Conservation (phyloP, 2,888 invertebrate genomes). For the Apotomis capreana region DNA sequence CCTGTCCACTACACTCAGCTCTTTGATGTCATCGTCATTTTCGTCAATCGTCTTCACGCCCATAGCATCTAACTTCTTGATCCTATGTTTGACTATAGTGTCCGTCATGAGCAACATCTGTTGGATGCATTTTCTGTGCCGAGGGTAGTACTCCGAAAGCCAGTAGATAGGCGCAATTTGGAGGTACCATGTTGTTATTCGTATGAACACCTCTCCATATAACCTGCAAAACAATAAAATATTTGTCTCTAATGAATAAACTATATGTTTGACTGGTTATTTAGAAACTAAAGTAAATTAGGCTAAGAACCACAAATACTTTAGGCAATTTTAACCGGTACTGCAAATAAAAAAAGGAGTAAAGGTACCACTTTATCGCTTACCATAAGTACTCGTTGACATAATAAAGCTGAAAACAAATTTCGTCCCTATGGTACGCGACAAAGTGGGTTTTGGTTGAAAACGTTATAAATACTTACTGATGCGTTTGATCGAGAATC, state of each 20-base stretch:
- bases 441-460: no score
- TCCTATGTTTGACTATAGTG: constrained; percentile 54
- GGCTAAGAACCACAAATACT: no score
- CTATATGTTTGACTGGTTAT: no score
- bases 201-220: constrained; percentile 62
- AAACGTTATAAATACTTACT: constrained; percentile 49
- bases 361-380: no score
- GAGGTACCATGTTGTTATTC: constrained; percentile 74
- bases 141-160: constrained; percentile 50
- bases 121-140: constrained; percentile 49
- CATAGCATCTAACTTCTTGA: not conserved
- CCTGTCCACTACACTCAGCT: constrained; percentile 68
- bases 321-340: no score
- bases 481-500: constrained; percentile 56
- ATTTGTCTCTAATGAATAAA: no score
- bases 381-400: no score
- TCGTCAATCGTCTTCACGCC: not conserved
- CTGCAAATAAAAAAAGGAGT: no score
- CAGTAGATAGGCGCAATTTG: constrained; percentile 68
- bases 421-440: no score
- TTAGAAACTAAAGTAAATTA: no score
- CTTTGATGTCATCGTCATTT: constrained; percentile 37
- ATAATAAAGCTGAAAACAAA: no score
- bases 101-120: constrained; percentile 51
- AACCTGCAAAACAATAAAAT: constrained; percentile 53